phyloP scores from a whole-genome alignment of 2,888 invertebrate species.

The Xanthorhoe spadicearia region DNA sequence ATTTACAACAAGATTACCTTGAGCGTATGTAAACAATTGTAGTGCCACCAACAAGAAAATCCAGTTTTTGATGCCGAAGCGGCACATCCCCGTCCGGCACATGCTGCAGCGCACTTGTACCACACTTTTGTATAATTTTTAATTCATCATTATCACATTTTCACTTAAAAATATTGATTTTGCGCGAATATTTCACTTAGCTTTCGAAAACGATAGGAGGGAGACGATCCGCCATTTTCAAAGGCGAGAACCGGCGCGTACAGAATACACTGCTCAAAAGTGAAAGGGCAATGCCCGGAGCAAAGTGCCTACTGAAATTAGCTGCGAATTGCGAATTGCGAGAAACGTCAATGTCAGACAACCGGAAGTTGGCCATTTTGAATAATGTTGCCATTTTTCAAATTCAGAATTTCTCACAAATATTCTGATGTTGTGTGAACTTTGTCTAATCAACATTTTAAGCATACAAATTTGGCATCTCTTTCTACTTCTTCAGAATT shows the following conservation, averaged over 20 bases:
- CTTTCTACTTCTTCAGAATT: background rate
- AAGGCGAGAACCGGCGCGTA: slow-evolving; percentile 66
- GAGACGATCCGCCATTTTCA: slow-evolving; percentile 75
- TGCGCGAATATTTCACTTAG: slow-evolving; percentile 57
- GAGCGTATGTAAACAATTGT: slow-evolving; percentile 83
- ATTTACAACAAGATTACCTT: slow-evolving; percentile 80
- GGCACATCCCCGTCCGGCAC: slow-evolving; percentile 80
- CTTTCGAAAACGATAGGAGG: slow-evolving; percentile 50
- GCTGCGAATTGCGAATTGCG: slow-evolving; percentile 35
- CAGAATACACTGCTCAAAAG: slow-evolving; percentile 73
- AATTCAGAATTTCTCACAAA: background rate
- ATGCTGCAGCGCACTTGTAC: slow-evolving; percentile 70
- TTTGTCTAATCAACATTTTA: background rate
- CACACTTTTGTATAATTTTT: slow-evolving; percentile 75
- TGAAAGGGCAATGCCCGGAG: slow-evolving; percentile 81
- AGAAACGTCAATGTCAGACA: slow-evolving; percentile 37
- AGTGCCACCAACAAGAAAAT: slow-evolving; percentile 77
- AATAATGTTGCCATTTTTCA: slow-evolving; percentile 12
- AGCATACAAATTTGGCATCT: slow-evolving; percentile 2
- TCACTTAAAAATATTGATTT: slow-evolving; percentile 73
- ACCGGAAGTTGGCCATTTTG: slow-evolving; percentile 4
- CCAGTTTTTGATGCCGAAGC: slow-evolving; percentile 79
- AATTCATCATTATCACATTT: slow-evolving; percentile 83
- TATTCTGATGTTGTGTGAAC: slow-evolving; percentile 6
- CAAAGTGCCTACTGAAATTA: slow-evolving; percentile 57